Evolutionary conservation across 2,888 invertebrate species (phyloP), one percentile per base, ranked within the genome.

Genomic region (Sepioteuthis lessoniana): DNA sequence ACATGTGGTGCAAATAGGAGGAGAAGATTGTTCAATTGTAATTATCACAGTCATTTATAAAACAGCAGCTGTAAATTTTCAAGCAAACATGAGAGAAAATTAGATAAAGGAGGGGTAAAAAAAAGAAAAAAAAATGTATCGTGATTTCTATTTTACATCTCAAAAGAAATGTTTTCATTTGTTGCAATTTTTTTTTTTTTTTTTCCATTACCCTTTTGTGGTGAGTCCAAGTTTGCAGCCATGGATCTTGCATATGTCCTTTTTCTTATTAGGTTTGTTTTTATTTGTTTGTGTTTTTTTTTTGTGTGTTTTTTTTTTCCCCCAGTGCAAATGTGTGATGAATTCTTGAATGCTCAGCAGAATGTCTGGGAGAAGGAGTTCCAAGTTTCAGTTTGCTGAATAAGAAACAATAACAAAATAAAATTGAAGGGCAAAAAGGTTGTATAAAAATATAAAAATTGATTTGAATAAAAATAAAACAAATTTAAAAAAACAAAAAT

Each of bases 61-160:
- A 76, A 76, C 76, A 76, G 76, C 76, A 76, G 76, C 76, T 35
- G 76, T 76, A n/a, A 76, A n/a, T 76, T 76, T 76, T n/a, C n/a
- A 76, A 76, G 76, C 76, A 76, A n/a, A 76, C 76, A 76, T 76
- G 76, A 76, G 76, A 76, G 55, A 76, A 76, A n/a, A n/a, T 76
- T 16, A 76, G n/a, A 76, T n/a, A n/a, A 76, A n/a, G 19, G 16
- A 0, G 35, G 35, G 35, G 4, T 16, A 76, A n/a, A 76, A 76
- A 76, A 76, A 76, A n/a, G n/a, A n/a, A 76, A 76, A n/a, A n/a
- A 76, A 76, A 35, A 35, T 76, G 35, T 76, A 76, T n/a, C 13
- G 35, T 76, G 76, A 35, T 76, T 76, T 76, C n/a, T 76, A 76
- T 76, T 76, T 76, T 76, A 76, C 76, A 76, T 76, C 16, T 76